These are phyloP conservation scores for Drosophila sturtevanti DNA, from an alignment of 1,140 invertebrate genomes.

Conservation along the genomic window DNA sequence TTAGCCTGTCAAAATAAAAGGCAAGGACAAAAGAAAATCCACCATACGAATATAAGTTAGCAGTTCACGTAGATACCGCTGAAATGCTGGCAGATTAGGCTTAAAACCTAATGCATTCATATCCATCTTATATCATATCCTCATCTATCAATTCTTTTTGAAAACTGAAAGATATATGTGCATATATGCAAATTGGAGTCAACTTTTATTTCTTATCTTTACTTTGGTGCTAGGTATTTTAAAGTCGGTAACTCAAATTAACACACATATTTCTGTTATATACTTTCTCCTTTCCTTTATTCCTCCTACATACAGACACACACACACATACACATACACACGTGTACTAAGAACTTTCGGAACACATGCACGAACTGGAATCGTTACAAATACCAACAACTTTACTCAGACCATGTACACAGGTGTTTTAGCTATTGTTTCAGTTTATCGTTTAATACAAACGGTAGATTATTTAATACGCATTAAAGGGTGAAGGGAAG, in stretches of 20 bases:
- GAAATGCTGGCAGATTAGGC: too few relatives aligned
- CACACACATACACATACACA: background rate
- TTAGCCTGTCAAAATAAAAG: background rate
- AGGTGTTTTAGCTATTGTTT: slow-evolving; percentile 73
- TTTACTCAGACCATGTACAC: slow-evolving; percentile 62
- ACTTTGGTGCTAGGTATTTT: background rate
- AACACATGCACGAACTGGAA: slow-evolving; percentile 24
- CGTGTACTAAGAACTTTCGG: slow-evolving; percentile 45
- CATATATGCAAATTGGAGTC: too few relatives aligned
- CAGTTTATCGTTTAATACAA: slow-evolving; percentile 59
- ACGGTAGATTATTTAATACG: slow-evolving; percentile 60
- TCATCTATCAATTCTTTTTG: too few relatives aligned
- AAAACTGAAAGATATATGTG: too few relatives aligned
- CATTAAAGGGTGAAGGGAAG: slow-evolving; percentile 6
- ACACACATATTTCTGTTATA: background rate
- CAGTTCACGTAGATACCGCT: too few relatives aligned
- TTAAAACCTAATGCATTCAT: too few relatives aligned
- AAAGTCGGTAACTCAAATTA: background rate
- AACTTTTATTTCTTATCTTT: too few relatives aligned
- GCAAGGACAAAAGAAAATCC: too few relatives aligned
- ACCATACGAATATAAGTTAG: too few relatives aligned
- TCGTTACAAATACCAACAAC: slow-evolving; percentile 32
- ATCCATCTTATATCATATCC: too few relatives aligned
- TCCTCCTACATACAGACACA: background rate
- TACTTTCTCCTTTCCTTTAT: slow-evolving; percentile 48